phyloP scores from a whole-genome alignment of 2,113 vertebrate genomes.

The Nothobranchius kuhntae region DNA sequence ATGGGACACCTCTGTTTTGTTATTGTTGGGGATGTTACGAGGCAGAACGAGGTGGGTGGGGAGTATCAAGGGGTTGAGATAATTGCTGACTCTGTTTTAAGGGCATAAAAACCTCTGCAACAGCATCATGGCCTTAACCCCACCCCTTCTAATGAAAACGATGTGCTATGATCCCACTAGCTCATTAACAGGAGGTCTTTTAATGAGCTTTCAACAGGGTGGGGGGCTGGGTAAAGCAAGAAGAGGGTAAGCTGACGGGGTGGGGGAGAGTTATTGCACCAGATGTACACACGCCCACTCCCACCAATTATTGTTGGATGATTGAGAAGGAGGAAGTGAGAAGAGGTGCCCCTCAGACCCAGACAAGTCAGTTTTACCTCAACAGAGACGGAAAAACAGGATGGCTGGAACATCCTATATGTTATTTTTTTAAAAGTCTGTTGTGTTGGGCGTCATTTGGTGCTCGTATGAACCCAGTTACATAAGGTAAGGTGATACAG shows the following conservation, averaged over 20 bases:
- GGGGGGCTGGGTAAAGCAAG: conserved; percentile 75
- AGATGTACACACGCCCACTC: conserved; percentile 78
- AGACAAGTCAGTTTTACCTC: conserved; percentile 31
- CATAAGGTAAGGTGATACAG: conserved; percentile 79
- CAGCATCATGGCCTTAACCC: conserved; percentile 70
- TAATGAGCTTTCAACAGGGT: conserved; percentile 83
- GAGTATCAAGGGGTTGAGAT: conserved; percentile 72
- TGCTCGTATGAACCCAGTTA: conserved; percentile 74
- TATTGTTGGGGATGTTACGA: conserved; percentile 64
- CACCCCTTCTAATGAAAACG: conserved; percentile 73
- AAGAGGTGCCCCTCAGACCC: conserved; percentile 42
- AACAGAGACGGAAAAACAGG: conserved; percentile 35
- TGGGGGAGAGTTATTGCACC: conserved; percentile 61
- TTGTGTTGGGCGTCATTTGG: conserved; percentile 69
- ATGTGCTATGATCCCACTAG: conserved; percentile 81
- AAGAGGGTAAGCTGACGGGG: conserved; percentile 28
- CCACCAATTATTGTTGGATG: conserved; percentile 77
- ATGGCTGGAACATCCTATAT: neutral
- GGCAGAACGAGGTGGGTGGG: conserved; percentile 42
- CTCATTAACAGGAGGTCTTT: conserved; percentile 84
- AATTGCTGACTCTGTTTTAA: conserved; percentile 80
- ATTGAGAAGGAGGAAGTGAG: conserved; percentile 59
- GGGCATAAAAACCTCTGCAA: conserved; percentile 73
- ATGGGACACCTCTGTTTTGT: conserved; percentile 34
- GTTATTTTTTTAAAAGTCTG: conserved; percentile 45